Evolutionary conservation across 2,113 vertebrate genomes (phyloP).

Genomic region (Struthidea cinerea): DNA sequence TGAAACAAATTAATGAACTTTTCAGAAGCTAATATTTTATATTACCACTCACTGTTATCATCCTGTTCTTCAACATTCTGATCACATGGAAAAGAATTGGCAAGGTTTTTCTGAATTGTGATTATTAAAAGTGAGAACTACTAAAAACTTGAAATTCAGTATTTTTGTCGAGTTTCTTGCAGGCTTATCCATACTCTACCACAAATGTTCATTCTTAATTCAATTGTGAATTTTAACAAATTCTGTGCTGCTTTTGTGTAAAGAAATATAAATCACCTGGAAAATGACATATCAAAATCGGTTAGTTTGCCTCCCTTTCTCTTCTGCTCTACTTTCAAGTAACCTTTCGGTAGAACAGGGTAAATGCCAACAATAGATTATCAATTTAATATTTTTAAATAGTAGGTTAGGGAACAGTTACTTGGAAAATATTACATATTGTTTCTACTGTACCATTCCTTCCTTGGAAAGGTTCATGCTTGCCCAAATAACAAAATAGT

Average conservation of each 20-base stretch:
- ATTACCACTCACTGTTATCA: background rate
- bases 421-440: background rate
- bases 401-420: background rate
- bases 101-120: background rate
- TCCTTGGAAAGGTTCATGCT: background rate
- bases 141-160: background rate
- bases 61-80: background rate
- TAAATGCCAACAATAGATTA: background rate
- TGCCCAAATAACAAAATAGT: background rate
- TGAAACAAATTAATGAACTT: background rate
- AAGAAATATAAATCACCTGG: background rate
- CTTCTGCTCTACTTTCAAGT: background rate
- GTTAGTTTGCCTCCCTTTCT: background rate
- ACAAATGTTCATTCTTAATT: background rate
- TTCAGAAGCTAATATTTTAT: background rate
- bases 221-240: background rate
- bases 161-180: background rate
- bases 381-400: background rate
- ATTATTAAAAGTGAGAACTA: background rate
- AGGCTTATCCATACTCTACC: background rate
- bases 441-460: background rate
- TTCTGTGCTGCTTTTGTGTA: background rate
- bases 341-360: background rate
- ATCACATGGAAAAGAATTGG: background rate
- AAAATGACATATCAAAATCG: background rate